phyloP scores from a whole-genome alignment of 2,113 vertebrate species.

The Macquaria australasica region DNA sequence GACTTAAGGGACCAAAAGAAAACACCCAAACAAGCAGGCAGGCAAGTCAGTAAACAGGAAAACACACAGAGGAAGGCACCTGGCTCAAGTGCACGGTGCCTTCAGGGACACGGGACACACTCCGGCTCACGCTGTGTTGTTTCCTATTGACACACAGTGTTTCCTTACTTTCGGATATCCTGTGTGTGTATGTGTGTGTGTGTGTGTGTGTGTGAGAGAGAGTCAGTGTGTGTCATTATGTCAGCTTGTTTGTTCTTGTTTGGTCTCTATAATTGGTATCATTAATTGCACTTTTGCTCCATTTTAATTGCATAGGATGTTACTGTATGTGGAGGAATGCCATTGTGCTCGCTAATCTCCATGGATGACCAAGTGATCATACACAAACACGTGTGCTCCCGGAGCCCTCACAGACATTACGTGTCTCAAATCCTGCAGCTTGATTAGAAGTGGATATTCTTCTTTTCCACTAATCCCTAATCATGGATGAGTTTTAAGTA shows the following conservation, averaged over 20 bases:
- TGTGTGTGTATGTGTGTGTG: slow-evolving; percentile 53
- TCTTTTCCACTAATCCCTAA: slow-evolving; percentile 65
- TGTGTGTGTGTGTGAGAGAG: slow-evolving; percentile 45
- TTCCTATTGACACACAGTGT: slow-evolving; percentile 76
- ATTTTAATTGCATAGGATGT: slow-evolving; percentile 80
- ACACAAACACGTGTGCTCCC: slow-evolving; percentile 40
- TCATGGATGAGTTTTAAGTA: slow-evolving; percentile 67
- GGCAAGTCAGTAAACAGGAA: slow-evolving; percentile 84
- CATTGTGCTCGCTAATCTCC: slow-evolving; percentile 58
- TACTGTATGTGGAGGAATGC: slow-evolving; percentile 74
- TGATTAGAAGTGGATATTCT: slow-evolving; percentile 71
- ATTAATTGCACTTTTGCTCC: slow-evolving; percentile 71
- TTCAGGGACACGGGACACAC: slow-evolving; percentile 78
- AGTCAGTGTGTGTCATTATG: slow-evolving; percentile 68
- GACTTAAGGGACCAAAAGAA: slow-evolving; percentile 80
- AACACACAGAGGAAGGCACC: slow-evolving; percentile 81
- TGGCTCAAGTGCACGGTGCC: slow-evolving; percentile 71
- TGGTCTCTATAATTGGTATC: slow-evolving; percentile 68
- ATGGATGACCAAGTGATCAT: slow-evolving; percentile 45
- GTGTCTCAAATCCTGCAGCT: slow-evolving; percentile 53
- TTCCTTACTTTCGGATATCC: slow-evolving; percentile 82
- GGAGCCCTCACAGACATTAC: slow-evolving; percentile 45
- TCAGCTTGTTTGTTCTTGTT: slow-evolving; percentile 77
- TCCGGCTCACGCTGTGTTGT: slow-evolving; percentile 69
- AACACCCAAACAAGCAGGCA: slow-evolving; percentile 79